phyloP scores from a whole-genome alignment of 2,113 vertebrate species.

The Dascyllus trimaculatus region DNA sequence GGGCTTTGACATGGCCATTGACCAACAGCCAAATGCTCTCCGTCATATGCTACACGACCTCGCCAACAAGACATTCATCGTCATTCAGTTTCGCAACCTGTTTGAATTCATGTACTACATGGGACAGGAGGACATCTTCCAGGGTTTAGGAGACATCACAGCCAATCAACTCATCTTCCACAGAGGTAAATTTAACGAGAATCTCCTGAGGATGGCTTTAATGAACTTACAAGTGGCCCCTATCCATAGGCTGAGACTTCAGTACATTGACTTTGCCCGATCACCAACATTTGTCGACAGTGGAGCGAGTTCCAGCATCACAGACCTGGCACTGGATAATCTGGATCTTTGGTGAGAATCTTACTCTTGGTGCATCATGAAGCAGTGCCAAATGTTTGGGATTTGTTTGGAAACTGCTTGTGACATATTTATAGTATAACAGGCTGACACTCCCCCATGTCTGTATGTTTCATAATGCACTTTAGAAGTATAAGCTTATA shows the following conservation, averaged over 20 bases:
- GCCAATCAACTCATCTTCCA: conserved; percentile 82
- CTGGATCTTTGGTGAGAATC: conserved; percentile 83
- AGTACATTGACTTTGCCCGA: conserved; percentile 89
- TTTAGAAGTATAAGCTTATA: too few relatives aligned
- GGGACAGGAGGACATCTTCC: conserved; percentile 80
- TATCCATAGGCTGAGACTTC: conserved; percentile 78
- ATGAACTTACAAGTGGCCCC: conserved; percentile 78
- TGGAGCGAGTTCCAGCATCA: conserved; percentile 58
- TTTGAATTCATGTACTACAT: conserved; percentile 89
- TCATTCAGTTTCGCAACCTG: conserved; percentile 87
- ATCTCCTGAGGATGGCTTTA: conserved; percentile 84
- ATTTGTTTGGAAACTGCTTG: background rate
- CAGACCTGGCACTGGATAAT: conserved; percentile 75
- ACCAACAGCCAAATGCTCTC: conserved; percentile 72
- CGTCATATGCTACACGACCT: conserved; percentile 83
- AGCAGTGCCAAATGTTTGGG: background rate
- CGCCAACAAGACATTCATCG: conserved; percentile 75
- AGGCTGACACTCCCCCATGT: too few relatives aligned
- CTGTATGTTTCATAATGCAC: too few relatives aligned
- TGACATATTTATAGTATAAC: too few relatives aligned
- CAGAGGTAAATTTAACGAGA: conserved; percentile 90
- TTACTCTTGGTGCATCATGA: background rate
- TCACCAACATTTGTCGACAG: conserved; percentile 76
- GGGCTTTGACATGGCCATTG: conserved; percentile 87
- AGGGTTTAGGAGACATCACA: conserved; percentile 71